Base-by-base conservation (phyloP, 92 coral and sea anemone genomes). In the Bergia sp. region DNA sequence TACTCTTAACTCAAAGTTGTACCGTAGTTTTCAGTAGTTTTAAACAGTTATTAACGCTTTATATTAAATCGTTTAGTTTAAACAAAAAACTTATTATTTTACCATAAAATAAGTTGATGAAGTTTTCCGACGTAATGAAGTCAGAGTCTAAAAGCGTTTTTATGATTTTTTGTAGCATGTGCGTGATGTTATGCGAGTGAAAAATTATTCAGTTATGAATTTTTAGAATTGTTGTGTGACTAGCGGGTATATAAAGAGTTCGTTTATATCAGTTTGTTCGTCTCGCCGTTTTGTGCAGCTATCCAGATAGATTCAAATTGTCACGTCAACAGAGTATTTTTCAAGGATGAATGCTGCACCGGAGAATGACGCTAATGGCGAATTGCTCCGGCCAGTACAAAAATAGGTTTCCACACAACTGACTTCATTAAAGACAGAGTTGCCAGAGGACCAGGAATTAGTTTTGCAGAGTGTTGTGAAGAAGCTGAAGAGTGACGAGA, bases 81-180 rank as follows among this genome's bases (percentile, higher is more conserved):
- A 29, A 29, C 29, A 29, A 29, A 29, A 29, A 29, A 29, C 29
- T 29, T 29, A 29, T 29, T 29, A 29, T 29, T 29, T 29, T 29
- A 29, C 29, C 29, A 29, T 29, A 29, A 29, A 29, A 29, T 29
- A 29, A 29, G 29, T 29, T 29, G 29, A 29, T 73, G 77, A 37
- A 73, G 77, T 44, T 73, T 73, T 73, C 77, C 41, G 77, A 73
- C 77, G 77, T 73, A 73, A 73, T 73, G 77, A 73, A 73, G 77
- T 38, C 45, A 73, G 77, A 73, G 77, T 73, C 77, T 21, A 21
- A 73, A 73, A 73, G 77, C 77, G 45, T 73, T 12, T 73, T 73
- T 45, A 37, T 73, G 20, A 73, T 45, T 21, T 44, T n/a, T 73
- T 73, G 77, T 38, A 73, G 77, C 77, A 37, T 38, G 40, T 38